These are phyloP conservation scores for Sminthurinus aureus DNA, from an alignment of 2,888 invertebrate genomes.

Conservation along the genomic window DNA sequence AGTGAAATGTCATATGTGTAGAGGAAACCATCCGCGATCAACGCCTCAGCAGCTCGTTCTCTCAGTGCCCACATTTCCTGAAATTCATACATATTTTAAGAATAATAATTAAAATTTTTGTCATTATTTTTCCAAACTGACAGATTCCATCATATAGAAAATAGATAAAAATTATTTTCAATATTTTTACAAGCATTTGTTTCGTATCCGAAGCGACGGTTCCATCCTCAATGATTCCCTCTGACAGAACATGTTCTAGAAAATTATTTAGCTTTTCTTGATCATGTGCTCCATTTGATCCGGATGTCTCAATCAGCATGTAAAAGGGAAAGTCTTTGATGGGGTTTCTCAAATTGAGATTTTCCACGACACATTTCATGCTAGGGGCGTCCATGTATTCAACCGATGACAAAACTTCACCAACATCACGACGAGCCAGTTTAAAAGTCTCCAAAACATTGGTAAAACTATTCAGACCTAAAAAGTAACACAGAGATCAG, in stretches of 20 bases:
- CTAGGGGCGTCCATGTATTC: slow-evolving; percentile 88
- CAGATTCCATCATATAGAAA: too few species aligned
- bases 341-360: slow-evolving; percentile 69
- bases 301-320: slow-evolving; percentile 85
- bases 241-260: slow-evolving; percentile 74
- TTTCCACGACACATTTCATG: slow-evolving; percentile 71
- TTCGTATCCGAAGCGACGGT: slow-evolving; percentile 80
- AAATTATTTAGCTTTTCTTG: slow-evolving; percentile 85
- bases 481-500: not conserved
- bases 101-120: not conserved
- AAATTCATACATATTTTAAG: too few species aligned
- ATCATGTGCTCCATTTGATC: slow-evolving; percentile 85
- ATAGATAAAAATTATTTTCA: not conserved
- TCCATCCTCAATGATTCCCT: slow-evolving; percentile 70
- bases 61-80: slow-evolving; percentile 84
- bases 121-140: too few species aligned
- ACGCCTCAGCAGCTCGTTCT: slow-evolving; percentile 82
- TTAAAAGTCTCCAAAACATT: slow-evolving; percentile 77
- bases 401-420: slow-evolving; percentile 93
- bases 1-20: slow-evolving; percentile 96
- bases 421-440: slow-evolving; percentile 77
- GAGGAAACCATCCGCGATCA: slow-evolving; percentile 82
- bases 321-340: slow-evolving; percentile 73
- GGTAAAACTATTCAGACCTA: slow-evolving; percentile 80
- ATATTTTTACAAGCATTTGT: slow-evolving; percentile 32